These are phyloP conservation scores for Chelonus insularis DNA, from an alignment of 1,140 invertebrate genomes.

Conservation along the genomic window DNA sequence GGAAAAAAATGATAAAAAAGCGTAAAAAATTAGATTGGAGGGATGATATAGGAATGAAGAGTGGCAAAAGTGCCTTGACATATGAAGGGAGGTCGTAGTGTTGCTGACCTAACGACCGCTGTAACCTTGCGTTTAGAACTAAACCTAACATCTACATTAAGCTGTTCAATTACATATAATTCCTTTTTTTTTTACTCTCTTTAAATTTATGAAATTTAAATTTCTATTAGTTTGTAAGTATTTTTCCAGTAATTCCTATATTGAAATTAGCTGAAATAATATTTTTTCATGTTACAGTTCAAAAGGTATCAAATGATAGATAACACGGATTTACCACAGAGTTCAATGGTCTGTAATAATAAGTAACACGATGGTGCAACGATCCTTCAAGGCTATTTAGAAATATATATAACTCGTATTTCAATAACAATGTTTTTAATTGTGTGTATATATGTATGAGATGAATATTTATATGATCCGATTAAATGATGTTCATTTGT, in stretches of 20 bases:
- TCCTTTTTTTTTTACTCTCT: not conserved
- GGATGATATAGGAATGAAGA: conserved; percentile 26
- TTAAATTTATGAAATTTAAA: too few relatives aligned
- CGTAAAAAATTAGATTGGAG: not conserved
- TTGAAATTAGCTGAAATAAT: not conserved
- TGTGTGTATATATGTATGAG: too few relatives aligned
- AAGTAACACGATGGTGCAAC: not conserved
- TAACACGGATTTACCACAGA: conserved; percentile 1
- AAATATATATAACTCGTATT: not conserved
- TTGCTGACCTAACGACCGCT: conserved; percentile 59
- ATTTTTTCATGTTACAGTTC: not conserved
- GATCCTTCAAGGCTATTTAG: not conserved
- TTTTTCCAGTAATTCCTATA: too few relatives aligned
- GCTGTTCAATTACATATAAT: conserved; percentile 38
- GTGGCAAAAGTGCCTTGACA: conserved; percentile 18
- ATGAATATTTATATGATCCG: too few relatives aligned
- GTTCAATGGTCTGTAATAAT: not conserved
- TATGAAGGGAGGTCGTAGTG: conserved; percentile 49
- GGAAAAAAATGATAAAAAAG: conserved; percentile 26
- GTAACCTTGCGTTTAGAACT: conserved; percentile 49
- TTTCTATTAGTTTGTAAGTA: too few relatives aligned
- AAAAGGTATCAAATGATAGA: conserved; percentile 2
- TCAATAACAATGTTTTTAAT: conserved; percentile 4
- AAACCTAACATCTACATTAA: conserved; percentile 3
- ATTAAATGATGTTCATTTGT: too few relatives aligned